phyloP scores from a whole-genome alignment of 1,140 invertebrate species.

The Neoseiulus cucumeris region DNA sequence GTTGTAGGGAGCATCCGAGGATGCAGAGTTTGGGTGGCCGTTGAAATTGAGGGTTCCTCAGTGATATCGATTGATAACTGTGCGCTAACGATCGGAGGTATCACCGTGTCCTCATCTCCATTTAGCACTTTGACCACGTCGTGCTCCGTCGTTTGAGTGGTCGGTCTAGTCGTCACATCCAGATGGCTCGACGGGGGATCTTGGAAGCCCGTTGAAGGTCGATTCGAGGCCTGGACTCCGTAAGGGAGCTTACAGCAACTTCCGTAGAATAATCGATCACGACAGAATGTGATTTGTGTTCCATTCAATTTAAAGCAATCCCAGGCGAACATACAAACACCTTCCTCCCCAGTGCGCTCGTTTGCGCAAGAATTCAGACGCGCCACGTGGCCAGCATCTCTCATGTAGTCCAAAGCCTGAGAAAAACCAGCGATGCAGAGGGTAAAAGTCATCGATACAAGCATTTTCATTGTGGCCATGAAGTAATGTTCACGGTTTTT shows the following conservation, averaged over 20 bases:
- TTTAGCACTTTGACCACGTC: background rate
- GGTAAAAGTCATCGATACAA: background rate
- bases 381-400: too few species aligned
- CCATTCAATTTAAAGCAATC: slow-evolving; percentile 59
- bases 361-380: too few species aligned
- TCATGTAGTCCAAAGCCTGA: background rate
- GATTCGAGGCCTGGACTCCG: background rate
- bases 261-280: slow-evolving; percentile 74
- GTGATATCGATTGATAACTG: too few species aligned
- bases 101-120: slow-evolving; percentile 16
- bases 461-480: too few species aligned
- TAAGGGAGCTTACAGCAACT: slow-evolving; percentile 43
- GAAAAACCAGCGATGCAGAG: background rate
- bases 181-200: slow-evolving; percentile 13
- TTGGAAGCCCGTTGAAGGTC: background rate
- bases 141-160: slow-evolving; percentile 15
- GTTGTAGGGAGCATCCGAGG: too few species aligned
- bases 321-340: slow-evolving; percentile 86
- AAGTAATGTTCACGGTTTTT: too few species aligned
- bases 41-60: too few species aligned
- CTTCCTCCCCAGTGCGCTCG: slow-evolving; percentile 22
- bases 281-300: slow-evolving; percentile 62
- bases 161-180: slow-evolving; percentile 22
- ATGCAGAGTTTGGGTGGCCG: too few species aligned
- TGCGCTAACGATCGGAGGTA: slow-evolving; percentile 14